Evolutionary conservation across 2,888 invertebrate species (phyloP).

Genomic region (Yponomeuta malinellus): DNA sequence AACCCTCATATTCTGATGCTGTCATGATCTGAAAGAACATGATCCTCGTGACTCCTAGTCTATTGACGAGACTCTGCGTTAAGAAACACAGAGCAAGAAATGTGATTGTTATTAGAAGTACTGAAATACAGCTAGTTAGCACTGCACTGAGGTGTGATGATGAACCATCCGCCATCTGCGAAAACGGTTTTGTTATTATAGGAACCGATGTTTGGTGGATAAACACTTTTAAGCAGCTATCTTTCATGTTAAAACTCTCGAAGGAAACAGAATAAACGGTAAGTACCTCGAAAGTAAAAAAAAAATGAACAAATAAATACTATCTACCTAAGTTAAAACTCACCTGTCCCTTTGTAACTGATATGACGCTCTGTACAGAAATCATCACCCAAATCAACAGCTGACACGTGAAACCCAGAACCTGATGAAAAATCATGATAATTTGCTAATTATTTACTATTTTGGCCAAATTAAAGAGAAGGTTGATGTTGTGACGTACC

Average conservation of each 20-base stretch:
- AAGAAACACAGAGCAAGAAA: slow-evolving; percentile 32
- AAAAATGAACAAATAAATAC: too few relatives aligned
- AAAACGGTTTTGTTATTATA: neutral
- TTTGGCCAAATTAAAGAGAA: too few relatives aligned
- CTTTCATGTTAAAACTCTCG: too few relatives aligned
- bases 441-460: neutral
- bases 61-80: slow-evolving; percentile 30
- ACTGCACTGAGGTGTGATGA: neutral
- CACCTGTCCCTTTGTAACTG: neutral
- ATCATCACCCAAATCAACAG: neutral
- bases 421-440: neutral
- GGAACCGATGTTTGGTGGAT: neutral
- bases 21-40: slow-evolving; percentile 36
- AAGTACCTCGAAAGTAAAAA: too few relatives aligned
- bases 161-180: neutral
- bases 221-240: neutral
- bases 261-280: too few relatives aligned
- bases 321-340: neutral
- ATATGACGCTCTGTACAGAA: neutral
- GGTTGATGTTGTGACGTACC: too few relatives aligned
- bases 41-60: slow-evolving; percentile 33
- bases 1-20: slow-evolving; percentile 30
- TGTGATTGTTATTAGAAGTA: slow-evolving; percentile 26
- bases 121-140: slow-evolving; percentile 25
- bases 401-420: neutral